Evolutionary conservation across 2,797 vertebrate genomes (phyloP).

Genomic region (Phoeniculus purpureus): DNA sequence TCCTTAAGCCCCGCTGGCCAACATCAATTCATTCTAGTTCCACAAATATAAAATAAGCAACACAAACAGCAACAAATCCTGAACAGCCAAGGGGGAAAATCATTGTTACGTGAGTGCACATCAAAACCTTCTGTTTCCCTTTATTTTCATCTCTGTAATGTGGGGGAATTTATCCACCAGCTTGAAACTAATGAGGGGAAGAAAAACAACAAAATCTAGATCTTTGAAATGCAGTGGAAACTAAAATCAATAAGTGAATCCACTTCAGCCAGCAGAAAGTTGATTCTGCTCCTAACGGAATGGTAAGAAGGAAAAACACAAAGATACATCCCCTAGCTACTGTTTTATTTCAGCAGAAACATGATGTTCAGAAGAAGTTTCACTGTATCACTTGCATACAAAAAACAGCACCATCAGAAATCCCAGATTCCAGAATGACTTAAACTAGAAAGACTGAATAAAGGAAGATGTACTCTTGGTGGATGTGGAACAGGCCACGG

Average conservation of each 20-base stretch:
- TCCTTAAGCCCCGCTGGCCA: not conserved
- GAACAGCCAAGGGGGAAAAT: not conserved
- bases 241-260: not conserved
- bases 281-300: not conserved
- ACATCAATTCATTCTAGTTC: not conserved
- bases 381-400: not conserved
- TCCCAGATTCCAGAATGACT: not conserved
- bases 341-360: not conserved
- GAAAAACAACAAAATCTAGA: not conserved
- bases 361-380: not conserved
- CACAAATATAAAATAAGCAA: not conserved
- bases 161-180: not conserved
- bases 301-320: not conserved
- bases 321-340: fast-evolving
- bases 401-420: not conserved
- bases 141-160: not conserved
- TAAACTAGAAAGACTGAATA: not conserved
- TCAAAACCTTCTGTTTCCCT: not conserved
- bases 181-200: not conserved
- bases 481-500: not conserved
- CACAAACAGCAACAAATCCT: not conserved
- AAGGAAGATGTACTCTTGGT: not conserved
- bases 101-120: not conserved
- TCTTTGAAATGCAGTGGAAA: not conserved
- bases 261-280: not conserved